Evolutionary conservation across 2,113 vertebrate species (phyloP).

Genomic region (Podocnemis expansa): DNA sequence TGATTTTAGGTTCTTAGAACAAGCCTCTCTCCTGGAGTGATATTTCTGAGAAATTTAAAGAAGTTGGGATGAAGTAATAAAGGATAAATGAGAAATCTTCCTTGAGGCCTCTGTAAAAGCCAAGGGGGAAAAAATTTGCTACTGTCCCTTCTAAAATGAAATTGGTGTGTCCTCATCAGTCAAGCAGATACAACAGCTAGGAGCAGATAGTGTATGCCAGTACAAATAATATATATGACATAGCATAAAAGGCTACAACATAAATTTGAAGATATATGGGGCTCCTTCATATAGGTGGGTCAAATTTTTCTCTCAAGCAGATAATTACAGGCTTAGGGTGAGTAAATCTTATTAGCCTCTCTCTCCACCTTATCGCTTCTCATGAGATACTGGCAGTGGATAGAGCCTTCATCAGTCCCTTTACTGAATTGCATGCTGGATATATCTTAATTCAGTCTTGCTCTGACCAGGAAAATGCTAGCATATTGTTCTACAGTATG

Average conservation of each 20-base stretch:
- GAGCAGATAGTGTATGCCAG: conserved; percentile 70
- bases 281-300: conserved; percentile 79
- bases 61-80: conserved; percentile 64
- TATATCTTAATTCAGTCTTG: conserved; percentile 17
- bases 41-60: conserved; percentile 47
- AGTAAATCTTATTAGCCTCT: conserved; percentile 84
- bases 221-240: conserved; percentile 74
- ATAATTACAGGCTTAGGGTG: conserved; percentile 82
- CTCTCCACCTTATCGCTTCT: conserved; percentile 72
- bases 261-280: conserved; percentile 83
- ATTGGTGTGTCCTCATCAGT: conserved; percentile 66
- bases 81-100: conserved; percentile 57
- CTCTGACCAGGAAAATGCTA: background rate
- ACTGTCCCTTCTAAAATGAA: conserved; percentile 56
- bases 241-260: conserved; percentile 72
- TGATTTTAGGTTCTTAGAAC: conserved; percentile 50
- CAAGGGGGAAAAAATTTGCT: conserved; percentile 31
- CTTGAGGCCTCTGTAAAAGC: conserved; percentile 54
- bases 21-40: conserved; percentile 18
- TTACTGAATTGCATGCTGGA: background rate
- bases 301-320: conserved; percentile 83
- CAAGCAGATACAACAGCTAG: conserved; percentile 66
- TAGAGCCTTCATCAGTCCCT: conserved; percentile 23
- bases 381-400: conserved; percentile 68
- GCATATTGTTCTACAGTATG: conserved; percentile 10